Evolutionary conservation across 2,113 vertebrate genomes (phyloP), one percentile per base, ranked within the genome.

Genomic region (Datnioides undecimradiatus): DNA sequence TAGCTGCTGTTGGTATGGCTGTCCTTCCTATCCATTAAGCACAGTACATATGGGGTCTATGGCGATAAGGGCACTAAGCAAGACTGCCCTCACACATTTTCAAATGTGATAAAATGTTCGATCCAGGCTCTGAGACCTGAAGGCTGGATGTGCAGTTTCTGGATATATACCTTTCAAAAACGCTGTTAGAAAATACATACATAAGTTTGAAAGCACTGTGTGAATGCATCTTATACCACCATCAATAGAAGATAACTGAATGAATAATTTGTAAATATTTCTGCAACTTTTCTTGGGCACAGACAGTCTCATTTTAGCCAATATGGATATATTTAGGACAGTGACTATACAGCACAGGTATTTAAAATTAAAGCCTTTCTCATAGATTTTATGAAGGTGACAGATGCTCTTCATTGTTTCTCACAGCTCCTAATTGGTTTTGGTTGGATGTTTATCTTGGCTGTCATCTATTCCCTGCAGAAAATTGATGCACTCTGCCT

Each of bases 371-470:
- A 51, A 51, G 25, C 23, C 48, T 27, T 52, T 52, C 4, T 29
- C 25, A 3, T 52, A 6, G 12, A 52, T 51, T 25, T 51, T 51
- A 13, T 51, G 0, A 40, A 34, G 45, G 23, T 21, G 41, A 51
- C 54, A 83, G 60, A 71, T 46, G 45, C 25, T 25, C 34, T 36
- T 59, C 17, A 21, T 77, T 62, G 51, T 58, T 73, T 62, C 49
- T 68, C 66, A n/a, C 13, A 19, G 19, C 33, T 66, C 13, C 23
- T 72, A 76, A 76, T 80, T 82, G n/a, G 25, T 17, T 82, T 43
- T 45, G 13, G 57, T 69, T 77, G 33, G 13, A 58, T 73, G 65
- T 75, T 70, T 76, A 48, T 70, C 41, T 62, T 29, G 4, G 21
- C 63, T 68, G 41, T 59, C 49, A 31, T 48, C 29, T 51, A 21